Percentiles rank a stretch among this genome's conserved stretches.
These are phyloP conservation scores for Chaitophorus viminalis DNA, from an alignment of 2,888 invertebrate genomes.

Conservation along the genomic window DNA sequence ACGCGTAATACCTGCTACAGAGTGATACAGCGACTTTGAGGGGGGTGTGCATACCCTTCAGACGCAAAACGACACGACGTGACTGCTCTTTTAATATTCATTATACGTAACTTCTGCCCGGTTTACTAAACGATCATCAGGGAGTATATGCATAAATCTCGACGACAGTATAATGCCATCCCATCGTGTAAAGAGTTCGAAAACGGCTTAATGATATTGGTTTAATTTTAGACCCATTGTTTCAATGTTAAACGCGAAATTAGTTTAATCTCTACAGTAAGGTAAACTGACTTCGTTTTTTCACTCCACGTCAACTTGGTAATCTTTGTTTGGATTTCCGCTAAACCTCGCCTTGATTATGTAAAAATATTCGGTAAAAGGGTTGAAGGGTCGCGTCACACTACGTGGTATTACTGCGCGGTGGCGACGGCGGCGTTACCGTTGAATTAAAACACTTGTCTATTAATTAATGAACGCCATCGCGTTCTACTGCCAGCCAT, in stretches of 20 bases:
- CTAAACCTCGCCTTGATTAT: background rate
- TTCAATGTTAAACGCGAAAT: background rate
- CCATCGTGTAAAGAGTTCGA: conserved; percentile 28
- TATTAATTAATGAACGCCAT: no score
- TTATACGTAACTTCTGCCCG: background rate
- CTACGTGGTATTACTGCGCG: no score
- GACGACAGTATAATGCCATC: conserved; percentile 33
- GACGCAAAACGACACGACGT: no score
- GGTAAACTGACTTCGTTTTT: background rate
- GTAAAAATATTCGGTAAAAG: background rate
- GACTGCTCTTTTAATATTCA: conserved; percentile 41
- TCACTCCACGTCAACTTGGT: background rate
- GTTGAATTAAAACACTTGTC: no score
- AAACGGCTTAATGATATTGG: conserved; percentile 26
- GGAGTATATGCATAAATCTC: conserved; percentile 17
- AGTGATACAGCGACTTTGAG: no score
- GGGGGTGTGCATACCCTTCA: no score
- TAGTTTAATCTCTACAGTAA: conserved; percentile 5
- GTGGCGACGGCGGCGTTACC: no score
- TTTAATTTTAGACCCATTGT: conserved; percentile 37
- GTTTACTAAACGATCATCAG: conserved; percentile 40
- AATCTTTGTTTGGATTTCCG: background rate
- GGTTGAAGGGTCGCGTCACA: no score
- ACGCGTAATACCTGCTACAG: no score
- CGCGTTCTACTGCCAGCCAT: no score